Percentiles rank a stretch among this genome's conserved stretches.
Evolutionary conservation across 2,113 vertebrate genomes (phyloP).

Genomic region (Canis aureus): DNA sequence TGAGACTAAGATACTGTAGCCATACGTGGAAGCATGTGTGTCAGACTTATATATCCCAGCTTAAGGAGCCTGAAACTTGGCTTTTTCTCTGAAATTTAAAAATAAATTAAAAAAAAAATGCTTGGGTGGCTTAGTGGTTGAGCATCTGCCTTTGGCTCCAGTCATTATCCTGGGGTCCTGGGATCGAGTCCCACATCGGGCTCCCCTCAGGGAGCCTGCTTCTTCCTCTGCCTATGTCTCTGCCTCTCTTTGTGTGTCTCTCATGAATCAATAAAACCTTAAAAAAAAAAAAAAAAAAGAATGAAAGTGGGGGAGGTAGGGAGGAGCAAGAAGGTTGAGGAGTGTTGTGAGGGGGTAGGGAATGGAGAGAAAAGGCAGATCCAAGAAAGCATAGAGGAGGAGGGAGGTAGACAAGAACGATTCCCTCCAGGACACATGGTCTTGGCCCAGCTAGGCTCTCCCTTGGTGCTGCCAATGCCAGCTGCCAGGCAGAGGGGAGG

Average conservation of each 20-base stretch:
- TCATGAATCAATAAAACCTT: no score
- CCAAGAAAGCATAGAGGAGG: not conserved
- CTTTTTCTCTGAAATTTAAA: not conserved
- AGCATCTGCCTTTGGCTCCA: no score
- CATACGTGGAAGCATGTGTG: not conserved
- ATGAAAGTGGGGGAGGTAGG: not conserved
- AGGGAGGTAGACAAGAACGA: not conserved
- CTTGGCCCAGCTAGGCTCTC: conserved; percentile 58
- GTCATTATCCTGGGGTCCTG: no score
- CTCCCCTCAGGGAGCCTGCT: no score
- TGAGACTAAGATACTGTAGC: not conserved
- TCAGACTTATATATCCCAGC: conserved; percentile 9
- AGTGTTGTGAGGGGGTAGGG: not conserved
- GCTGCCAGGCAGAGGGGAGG: conserved; percentile 72
- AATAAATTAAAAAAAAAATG: no score
- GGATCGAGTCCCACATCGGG: no score
- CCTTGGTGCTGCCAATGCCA: conserved; percentile 51
- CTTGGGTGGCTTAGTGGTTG: no score
- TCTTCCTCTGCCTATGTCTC: no score
- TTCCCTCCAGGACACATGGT: not conserved
- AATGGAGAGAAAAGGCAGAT: conserved; percentile 66
- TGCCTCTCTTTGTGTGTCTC: no score
- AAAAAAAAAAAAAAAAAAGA: not conserved
- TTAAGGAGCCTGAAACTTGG: conserved; percentile 36
- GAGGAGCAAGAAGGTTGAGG: not conserved